A percentile compares a stretch with the other conserved stretches of the same genome.
Evolutionary conservation across 1,140 invertebrate genomes (phyloP).

Genomic region (Caerostris extrusa): DNA sequence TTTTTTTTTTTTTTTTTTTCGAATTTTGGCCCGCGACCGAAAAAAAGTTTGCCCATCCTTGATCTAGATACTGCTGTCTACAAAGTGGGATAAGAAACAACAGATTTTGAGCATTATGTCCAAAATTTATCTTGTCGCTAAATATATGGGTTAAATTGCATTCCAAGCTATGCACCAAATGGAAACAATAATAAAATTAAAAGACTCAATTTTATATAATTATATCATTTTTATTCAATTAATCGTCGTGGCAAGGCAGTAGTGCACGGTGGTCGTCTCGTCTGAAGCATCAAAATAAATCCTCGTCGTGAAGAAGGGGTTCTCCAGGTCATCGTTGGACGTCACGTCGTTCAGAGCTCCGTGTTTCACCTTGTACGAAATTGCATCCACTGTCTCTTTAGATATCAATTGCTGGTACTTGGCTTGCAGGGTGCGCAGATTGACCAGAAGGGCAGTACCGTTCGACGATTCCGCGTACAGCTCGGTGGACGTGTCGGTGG

Average conservation of each 20-base stretch:
- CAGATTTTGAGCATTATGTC: too few relatives aligned
- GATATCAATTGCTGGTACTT: slow-evolving; percentile 40
- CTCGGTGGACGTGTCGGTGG: not conserved
- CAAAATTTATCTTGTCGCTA: too few relatives aligned
- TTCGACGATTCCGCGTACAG: not conserved
- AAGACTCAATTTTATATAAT: not conserved
- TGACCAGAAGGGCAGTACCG: not conserved
- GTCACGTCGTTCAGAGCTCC: not conserved
- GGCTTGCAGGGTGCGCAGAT: not conserved
- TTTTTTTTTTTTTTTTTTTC: too few relatives aligned
- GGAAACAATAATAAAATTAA: too few relatives aligned
- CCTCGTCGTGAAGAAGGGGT: not conserved
- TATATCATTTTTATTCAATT: slow-evolving; percentile 25
- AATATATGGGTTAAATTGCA: too few relatives aligned
- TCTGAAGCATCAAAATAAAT: not conserved
- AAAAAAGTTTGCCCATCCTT: too few relatives aligned
- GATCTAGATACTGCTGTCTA: too few relatives aligned
- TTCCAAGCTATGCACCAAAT: too few relatives aligned
- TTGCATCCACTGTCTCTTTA: not conserved
- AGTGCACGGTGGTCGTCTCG: not conserved
- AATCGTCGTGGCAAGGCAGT: slow-evolving; percentile 39
- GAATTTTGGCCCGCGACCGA: too few relatives aligned
- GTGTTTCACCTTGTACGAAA: slow-evolving; percentile 47
- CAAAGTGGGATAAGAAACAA: too few relatives aligned
- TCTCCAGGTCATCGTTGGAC: not conserved